phyloP scores from a whole-genome alignment of 2,888 invertebrate species.

The Limnephilus marmoratus region DNA sequence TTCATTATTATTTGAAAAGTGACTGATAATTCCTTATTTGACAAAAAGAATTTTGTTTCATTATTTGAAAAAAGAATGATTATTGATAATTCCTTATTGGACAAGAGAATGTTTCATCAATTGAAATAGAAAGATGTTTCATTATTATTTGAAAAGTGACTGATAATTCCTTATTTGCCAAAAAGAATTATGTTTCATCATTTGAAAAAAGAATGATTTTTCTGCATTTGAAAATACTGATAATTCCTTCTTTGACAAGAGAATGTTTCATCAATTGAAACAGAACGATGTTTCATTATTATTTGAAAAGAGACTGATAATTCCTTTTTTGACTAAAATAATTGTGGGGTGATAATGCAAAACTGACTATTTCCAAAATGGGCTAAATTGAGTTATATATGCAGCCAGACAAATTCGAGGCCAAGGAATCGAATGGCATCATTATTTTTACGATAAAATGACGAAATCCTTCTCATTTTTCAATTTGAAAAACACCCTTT shows the following conservation, averaged over 20 bases:
- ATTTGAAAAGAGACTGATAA: neutral
- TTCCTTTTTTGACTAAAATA: no score
- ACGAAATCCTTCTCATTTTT: no score
- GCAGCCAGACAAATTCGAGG: no score
- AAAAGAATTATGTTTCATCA: neutral
- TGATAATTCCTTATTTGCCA: neutral
- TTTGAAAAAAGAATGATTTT: neutral
- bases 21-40: no score
- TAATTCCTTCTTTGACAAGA: neutral
- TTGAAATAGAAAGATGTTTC: neutral
- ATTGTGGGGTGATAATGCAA: no score
- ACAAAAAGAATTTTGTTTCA: no score
- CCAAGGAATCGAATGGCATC: no score
- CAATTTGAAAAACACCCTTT: no score
- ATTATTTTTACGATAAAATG: no score
- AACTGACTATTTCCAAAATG: no score
- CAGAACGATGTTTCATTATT: neutral
- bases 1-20: no score
- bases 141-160: neutral
- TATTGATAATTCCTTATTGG: neutral
- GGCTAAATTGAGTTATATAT: no score
- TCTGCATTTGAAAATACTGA: neutral
- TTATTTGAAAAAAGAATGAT: neutral
- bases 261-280: neutral
- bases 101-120: neutral